These are phyloP conservation scores for Eidolon dupreanum DNA, from an alignment of 2,797 vertebrate genomes.

Conservation along the genomic window DNA sequence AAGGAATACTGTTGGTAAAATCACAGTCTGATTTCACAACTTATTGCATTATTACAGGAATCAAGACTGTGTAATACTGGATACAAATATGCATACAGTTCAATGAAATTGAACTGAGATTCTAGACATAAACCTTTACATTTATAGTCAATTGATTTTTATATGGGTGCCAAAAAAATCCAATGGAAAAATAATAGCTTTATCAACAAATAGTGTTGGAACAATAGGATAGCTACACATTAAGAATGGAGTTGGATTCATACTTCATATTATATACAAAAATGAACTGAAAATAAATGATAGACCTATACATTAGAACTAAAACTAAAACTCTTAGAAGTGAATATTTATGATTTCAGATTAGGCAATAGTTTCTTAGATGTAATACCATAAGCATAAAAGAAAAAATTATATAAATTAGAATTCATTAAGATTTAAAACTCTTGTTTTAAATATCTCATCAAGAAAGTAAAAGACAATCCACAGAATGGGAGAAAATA, in stretches of 20 bases:
- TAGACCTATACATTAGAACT: background rate
- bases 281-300: background rate
- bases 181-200: background rate
- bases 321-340: background rate
- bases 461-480: background rate
- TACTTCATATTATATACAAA: background rate
- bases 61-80: background rate
- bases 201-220: background rate
- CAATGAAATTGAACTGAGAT: background rate
- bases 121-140: background rate
- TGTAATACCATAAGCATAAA: background rate
- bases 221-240: background rate
- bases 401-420: background rate
- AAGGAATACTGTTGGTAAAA: background rate
- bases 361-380: background rate
- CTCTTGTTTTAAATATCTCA: background rate
- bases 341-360: background rate
- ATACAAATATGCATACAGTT: background rate
- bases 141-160: background rate
- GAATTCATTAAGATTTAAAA: background rate
- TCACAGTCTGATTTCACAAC: background rate
- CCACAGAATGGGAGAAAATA: background rate
- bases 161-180: background rate
- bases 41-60: background rate
- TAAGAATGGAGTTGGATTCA: background rate